phyloP scores from a whole-genome alignment of 2,113 vertebrate species.

The Haemorhous mexicanus region DNA sequence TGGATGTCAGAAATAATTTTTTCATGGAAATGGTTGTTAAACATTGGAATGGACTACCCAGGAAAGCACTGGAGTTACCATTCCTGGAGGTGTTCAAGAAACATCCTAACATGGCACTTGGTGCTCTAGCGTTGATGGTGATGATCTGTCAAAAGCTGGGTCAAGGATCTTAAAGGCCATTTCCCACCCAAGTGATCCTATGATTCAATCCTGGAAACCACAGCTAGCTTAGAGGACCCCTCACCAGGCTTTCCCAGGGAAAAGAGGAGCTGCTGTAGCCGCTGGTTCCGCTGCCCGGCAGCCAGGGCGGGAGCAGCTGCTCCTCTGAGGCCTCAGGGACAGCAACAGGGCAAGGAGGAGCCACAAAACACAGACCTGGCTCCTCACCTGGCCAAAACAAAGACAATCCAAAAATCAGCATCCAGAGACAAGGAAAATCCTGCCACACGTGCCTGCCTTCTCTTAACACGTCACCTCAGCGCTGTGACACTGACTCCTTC shows the following conservation, averaged over 20 bases:
- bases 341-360: neutral
- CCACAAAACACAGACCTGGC: neutral
- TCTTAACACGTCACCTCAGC: neutral
- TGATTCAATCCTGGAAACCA: neutral
- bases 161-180: neutral
- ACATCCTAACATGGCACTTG: fast-evolving
- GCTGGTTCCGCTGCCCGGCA: neutral
- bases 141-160: neutral
- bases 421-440: neutral
- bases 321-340: neutral
- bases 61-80: neutral
- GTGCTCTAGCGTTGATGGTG: fast-evolving
- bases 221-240: fast-evolving
- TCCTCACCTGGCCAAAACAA: neutral
- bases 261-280: neutral
- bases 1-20: neutral
- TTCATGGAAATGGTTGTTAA: neutral
- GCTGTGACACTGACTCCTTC: neutral
- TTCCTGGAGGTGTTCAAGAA: neutral
- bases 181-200: neutral
- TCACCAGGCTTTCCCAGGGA: neutral
- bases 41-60: neutral
- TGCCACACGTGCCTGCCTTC: neutral
- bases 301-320: neutral
- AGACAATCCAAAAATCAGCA: fast-evolving